Base-by-base conservation (phyloP, 1,140 invertebrate species). In the Atta texana region DNA sequence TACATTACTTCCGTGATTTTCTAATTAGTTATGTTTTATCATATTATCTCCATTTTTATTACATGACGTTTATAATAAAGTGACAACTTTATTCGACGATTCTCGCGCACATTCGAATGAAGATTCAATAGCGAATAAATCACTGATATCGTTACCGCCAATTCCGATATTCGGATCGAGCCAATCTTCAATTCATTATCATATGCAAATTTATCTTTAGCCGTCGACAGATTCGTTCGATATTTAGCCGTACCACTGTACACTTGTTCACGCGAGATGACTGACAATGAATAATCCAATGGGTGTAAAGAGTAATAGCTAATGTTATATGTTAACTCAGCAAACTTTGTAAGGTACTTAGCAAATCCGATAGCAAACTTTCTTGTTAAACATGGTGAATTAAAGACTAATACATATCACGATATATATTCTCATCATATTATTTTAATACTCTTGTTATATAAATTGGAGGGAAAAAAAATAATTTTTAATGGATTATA, bases 151-250 rank as follows among this genome's bases (percentile, higher is more conserved):
- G 75, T 69, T 55, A 3, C 31, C 14, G 44, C 10, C 55, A 63
- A 31, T 86, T 82, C n/a, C 18, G 24, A n/a, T 51, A 57, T 82
- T 64, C 21, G 6, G 18, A 3, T 53, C 8, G 44, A 63, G 34
- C 49, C n/a, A 63, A 63, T 69, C 34, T 53, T 63, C 71, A 31
- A 53, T 61, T 86, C 31, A 63, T 72, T 86, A 86, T 71, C 66
- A 63, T 55, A 64, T 72, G 77, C 57, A 86, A 81, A 86, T 82
- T 86, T 71, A 71, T 81, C 53, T 71, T 71, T 82, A 21, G 4
- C 10, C 34, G 31, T 63, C 16, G 49, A 21, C 28, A 21, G 34
- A 82, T 86, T 72, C n/a, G 7, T 63, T 51, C 55, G 53, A 59
- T 77, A 78, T 55, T 80, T 51, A 39, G 16, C 34, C 18, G 2